phyloP scores from a whole-genome alignment of 92 coral and sea anemone genomes.

The Umimayanthus kanabou region DNA sequence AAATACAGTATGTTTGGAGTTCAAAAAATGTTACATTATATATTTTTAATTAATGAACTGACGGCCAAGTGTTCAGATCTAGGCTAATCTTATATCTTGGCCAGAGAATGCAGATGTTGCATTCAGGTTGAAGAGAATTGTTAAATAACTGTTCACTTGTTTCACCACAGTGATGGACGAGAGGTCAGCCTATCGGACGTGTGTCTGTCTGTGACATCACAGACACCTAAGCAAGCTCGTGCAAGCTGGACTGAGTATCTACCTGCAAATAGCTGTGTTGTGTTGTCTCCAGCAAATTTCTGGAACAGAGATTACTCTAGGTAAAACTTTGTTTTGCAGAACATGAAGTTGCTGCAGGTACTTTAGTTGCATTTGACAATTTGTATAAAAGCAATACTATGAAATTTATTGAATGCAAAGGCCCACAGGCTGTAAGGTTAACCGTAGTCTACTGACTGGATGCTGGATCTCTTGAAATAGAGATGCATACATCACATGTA shows the following conservation, averaged over 20 bases:
- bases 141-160: not conserved
- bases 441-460: too few species aligned
- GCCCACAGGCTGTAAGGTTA: too few species aligned
- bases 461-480: too few species aligned
- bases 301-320: constrained; percentile 77
- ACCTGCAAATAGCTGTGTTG: constrained; percentile 84
- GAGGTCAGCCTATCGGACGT: constrained; percentile 55
- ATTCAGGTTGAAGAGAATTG: not conserved
- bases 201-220: constrained; percentile 72
- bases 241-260: constrained; percentile 50
- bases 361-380: too few species aligned
- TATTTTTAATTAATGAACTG: not conserved
- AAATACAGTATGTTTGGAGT: not conserved
- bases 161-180: constrained; percentile 12
- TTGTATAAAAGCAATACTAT: too few species aligned
- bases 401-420: too few species aligned
- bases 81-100: not conserved
- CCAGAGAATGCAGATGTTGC: not conserved
- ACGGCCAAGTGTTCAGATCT: not conserved
- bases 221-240: constrained; percentile 22
- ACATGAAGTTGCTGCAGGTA: not conserved
- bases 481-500: too few species aligned
- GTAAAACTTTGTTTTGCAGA: constrained; percentile 28
- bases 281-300: constrained; percentile 91
- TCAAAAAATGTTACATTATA: not conserved